Base-by-base conservation (phyloP, 2,113 vertebrate genomes). In the Etia nguti region DNA sequence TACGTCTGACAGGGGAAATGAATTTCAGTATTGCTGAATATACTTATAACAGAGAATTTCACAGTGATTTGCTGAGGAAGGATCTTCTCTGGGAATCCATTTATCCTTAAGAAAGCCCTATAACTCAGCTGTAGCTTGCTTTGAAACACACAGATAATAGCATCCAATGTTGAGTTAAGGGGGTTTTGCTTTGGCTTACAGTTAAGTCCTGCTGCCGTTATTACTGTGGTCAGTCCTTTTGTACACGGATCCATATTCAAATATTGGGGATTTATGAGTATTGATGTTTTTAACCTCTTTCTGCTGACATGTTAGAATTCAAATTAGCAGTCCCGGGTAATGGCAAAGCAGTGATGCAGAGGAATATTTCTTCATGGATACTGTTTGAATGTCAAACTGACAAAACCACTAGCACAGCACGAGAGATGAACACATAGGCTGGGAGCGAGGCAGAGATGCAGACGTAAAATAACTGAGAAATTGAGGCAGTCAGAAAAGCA, bases 241-340 rank as follows among this genome's bases (percentile, higher is more conserved):
- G 88, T 94, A 88, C 81, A 79, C 46, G 20, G 87, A 95, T 94
- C 94, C 88, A 93, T 94, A 93, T 95, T 95, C 92, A 95, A 93
- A 95, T 92, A 92, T 92, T 90, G 57, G 92, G 88, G 89, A 94
- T 95, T 95, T 93, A 90, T 92, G 87, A 82, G 77, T 92, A 93
- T 96, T 93, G 94, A 94, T 95, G 92, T 91, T 92, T 92, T 94
- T 88, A 90, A 92, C 90, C 80, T 90, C 84, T 77, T 95, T 95
- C 88, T 93, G 95, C 95, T 96, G 95, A 96, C 93, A 85, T 90
- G 50, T 82, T 85, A 24, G 83, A 90, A 96, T 91, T 92, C 79
- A 92, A 93, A 95, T 89, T 82, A 90, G 86, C 90, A 87, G 90
- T 88, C 91, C 81, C 83, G 81, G 84, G 92, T 92, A 85, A 92